Conservation (phyloP, 2,888 invertebrate genomes). For the Meghimatium bilineatum region DNA sequence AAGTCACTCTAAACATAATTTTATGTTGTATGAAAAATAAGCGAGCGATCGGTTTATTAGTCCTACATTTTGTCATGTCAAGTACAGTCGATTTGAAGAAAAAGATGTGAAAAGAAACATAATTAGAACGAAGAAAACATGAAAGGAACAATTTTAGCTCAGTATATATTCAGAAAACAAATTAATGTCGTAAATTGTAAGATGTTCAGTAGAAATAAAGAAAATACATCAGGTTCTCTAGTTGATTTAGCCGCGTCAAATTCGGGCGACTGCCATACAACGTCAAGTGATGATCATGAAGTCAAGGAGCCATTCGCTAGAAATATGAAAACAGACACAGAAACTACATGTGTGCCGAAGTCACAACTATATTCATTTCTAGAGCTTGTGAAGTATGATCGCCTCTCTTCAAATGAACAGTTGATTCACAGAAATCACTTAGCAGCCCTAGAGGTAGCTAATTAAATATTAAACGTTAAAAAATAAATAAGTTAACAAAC, state of each 20-base stretch:
- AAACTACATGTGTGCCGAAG: not conserved
- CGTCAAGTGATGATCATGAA: too few relatives aligned
- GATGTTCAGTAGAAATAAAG: not conserved
- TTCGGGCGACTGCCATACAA: not conserved
- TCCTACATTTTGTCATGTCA: too few relatives aligned
- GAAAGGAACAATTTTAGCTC: not conserved
- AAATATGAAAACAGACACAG: not conserved
- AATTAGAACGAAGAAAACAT: not conserved
- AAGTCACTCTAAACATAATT: not conserved
- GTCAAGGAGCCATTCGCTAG: too few relatives aligned
- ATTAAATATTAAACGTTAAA: too few relatives aligned
- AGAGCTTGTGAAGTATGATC: not conserved
- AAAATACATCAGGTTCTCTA: not conserved
- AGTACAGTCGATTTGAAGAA: too few relatives aligned
- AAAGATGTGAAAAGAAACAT: not conserved
- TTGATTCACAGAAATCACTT: not conserved
- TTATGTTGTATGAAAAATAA: too few relatives aligned
- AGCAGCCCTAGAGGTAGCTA: not conserved
- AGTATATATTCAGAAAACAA: not conserved
- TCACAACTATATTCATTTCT: slow-evolving; percentile 3
- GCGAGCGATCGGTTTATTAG: too few relatives aligned
- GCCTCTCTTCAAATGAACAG: not conserved
- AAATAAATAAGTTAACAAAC: too few relatives aligned
- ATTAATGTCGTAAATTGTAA: not conserved
- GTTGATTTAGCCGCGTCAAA: not conserved